Conservation (phyloP, 2,797 vertebrate species). For the Rhyacichthys aspro region DNA sequence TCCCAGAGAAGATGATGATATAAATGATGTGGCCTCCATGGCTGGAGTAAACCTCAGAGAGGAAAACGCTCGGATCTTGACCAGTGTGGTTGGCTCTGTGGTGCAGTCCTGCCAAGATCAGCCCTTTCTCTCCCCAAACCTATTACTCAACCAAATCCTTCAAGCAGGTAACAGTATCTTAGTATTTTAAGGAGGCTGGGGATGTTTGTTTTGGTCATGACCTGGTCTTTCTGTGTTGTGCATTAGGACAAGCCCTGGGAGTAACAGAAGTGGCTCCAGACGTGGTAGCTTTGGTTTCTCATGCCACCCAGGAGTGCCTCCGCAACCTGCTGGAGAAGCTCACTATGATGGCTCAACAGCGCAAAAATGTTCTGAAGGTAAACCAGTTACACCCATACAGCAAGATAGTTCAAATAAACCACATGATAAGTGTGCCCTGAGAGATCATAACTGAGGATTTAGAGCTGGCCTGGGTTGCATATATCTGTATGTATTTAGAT, state of each 20-base stretch:
- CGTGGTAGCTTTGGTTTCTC: constrained; percentile 90
- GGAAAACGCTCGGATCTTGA: constrained; percentile 86
- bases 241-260: constrained; percentile 66
- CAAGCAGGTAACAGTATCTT: constrained; percentile 83
- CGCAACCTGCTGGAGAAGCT: constrained; percentile 90
- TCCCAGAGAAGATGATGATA: constrained; percentile 87
- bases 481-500: too few relatives aligned
- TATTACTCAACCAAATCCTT: constrained; percentile 82
- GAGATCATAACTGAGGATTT: too few relatives aligned
- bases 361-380: constrained; percentile 86
- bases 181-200: too few relatives aligned
- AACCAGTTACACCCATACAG: constrained; percentile 63
- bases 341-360: constrained; percentile 85
- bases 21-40: constrained; percentile 88
- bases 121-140: constrained; percentile 83
- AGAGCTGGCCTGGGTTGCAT: too few relatives aligned
- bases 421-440: too few relatives aligned
- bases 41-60: constrained; percentile 87
- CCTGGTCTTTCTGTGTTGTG: not conserved
- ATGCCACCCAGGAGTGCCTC: constrained; percentile 90
- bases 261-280: constrained; percentile 90
- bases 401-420: too few relatives aligned
- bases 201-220: not conserved
- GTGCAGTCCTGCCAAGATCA: constrained; percentile 89
- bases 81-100: constrained; percentile 82